Base-by-base conservation (phyloP, 1,140 invertebrate species). In the Gerris buenoi region DNA sequence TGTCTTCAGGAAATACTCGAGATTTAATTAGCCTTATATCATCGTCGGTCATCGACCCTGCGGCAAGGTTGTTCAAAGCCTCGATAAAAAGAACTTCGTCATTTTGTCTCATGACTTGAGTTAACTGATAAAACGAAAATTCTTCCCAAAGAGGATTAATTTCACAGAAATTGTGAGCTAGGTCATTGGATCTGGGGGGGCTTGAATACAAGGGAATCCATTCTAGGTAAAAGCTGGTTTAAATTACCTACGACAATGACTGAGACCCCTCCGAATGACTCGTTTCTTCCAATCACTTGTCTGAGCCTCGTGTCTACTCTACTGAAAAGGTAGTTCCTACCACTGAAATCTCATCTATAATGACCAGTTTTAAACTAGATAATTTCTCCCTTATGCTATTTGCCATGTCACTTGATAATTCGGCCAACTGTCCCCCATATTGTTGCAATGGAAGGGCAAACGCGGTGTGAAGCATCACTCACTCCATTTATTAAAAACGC, bases 321-420 rank as follows among this genome's bases (percentile, higher is more conserved):
- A 25, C 61, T 14, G 26, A 77, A 69, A 29, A 72, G 69, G 46
- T 70, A 27, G 67, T 28, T 27, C 74, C 73, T 18, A 76, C 72
- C 76, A 77, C 76, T 23, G 72, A 74, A 33, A 78, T 72, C 73
- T 78, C 76, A 70, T 78, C 76, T 63, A 78, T 76, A 26, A 78
- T 77, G 25, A 78, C 33, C 26, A 76, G 27, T 72, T 75, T 72
- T 25, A 74, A 59, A 65, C 74, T 29, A 26, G 57, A 67, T 14
- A 73, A 69, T 64, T 68, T 69, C 22, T 23, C 27, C 65, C 68
- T 25, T 10, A 75, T 64, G n/a, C 5, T 46, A 46, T 46, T 46
- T 18, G 18, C 33, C 5, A 46, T 18, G 18, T 18, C 18, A 46
- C 33, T 10, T 10, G 5, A 10, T 18, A 46, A 46, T 46, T 5